These are phyloP conservation scores for Rhea pennata DNA, from an alignment of 2,113 vertebrate species.

Conservation along the genomic window DNA sequence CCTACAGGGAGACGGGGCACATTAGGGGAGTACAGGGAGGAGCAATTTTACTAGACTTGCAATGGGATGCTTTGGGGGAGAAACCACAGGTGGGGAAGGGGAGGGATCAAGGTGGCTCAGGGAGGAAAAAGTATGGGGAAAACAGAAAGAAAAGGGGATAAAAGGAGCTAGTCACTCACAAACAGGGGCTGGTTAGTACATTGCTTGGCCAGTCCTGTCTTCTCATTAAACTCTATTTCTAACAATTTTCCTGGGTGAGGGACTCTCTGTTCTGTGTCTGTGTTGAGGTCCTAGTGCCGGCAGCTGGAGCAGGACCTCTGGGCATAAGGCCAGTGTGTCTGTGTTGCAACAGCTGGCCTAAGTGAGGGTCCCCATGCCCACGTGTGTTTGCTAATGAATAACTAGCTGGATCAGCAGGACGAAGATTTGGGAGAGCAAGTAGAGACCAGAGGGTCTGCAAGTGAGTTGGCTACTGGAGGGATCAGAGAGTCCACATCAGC, in stretches of 20 bases:
- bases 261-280: fast-evolving
- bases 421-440: no score
- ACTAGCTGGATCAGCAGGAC: not conserved
- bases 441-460: not conserved
- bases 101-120: not conserved
- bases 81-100: not conserved
- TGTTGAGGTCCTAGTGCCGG: not conserved
- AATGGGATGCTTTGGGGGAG: not conserved
- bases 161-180: not conserved
- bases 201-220: not conserved
- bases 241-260: not conserved
- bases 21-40: not conserved
- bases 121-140: not conserved
- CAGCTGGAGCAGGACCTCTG: not conserved
- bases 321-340: no score
- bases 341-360: fast-evolving
- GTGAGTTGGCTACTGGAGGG: not conserved
- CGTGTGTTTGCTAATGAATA: fast-evolving
- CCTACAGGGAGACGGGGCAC: no score
- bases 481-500: not conserved
- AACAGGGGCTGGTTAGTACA: not conserved
- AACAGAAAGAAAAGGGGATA: not conserved
- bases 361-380: fast-evolving
- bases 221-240: not conserved
- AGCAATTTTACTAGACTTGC: not conserved